phyloP scores from a whole-genome alignment of 2,113 vertebrate species.

The Hystrix cristata region DNA sequence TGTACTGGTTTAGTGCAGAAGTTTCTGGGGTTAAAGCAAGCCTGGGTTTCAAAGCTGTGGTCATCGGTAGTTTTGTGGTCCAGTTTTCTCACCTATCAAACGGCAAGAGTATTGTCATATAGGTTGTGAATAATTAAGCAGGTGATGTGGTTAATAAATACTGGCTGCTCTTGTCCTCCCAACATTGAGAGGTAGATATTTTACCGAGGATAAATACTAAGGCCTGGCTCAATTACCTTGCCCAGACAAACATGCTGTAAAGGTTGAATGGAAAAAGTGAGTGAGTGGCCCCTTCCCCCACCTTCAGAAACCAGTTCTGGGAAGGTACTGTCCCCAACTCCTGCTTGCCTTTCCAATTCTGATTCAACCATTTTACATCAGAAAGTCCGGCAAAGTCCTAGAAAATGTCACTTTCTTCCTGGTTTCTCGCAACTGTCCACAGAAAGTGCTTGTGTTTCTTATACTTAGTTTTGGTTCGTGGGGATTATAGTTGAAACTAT shows the following conservation, averaged over 20 bases:
- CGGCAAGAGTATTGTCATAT: neutral
- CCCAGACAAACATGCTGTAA: neutral
- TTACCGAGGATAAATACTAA: slow-evolving; percentile 14
- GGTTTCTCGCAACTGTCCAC: neutral
- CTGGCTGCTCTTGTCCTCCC: neutral
- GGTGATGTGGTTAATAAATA: neutral
- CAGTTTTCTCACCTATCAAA: slow-evolving; percentile 5
- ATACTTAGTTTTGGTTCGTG: slow-evolving; percentile 1
- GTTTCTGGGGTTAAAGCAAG: neutral
- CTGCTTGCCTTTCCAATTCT: slow-evolving; percentile 51
- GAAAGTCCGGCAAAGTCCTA: slow-evolving; percentile 23
- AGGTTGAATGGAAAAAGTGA: slow-evolving; percentile 44
- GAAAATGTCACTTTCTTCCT: slow-evolving; percentile 51
- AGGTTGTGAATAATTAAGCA: slow-evolving; percentile 52
- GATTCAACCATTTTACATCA: slow-evolving; percentile 61
- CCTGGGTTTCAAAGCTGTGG: neutral
- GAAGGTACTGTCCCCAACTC: neutral
- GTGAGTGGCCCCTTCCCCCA: slow-evolving; percentile 3
- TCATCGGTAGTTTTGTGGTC: neutral
- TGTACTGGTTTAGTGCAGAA: neutral
- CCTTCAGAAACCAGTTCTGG: slow-evolving; percentile 66
- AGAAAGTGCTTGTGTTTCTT: neutral
- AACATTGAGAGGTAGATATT: slow-evolving; percentile 36
- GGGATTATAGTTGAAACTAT: slow-evolving; percentile 28
- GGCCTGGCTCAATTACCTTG: neutral